Evolutionary conservation across 2,797 vertebrate species (phyloP), one percentile per base, ranked within the genome.

Genomic region (Paedocypris micromegethes): DNA sequence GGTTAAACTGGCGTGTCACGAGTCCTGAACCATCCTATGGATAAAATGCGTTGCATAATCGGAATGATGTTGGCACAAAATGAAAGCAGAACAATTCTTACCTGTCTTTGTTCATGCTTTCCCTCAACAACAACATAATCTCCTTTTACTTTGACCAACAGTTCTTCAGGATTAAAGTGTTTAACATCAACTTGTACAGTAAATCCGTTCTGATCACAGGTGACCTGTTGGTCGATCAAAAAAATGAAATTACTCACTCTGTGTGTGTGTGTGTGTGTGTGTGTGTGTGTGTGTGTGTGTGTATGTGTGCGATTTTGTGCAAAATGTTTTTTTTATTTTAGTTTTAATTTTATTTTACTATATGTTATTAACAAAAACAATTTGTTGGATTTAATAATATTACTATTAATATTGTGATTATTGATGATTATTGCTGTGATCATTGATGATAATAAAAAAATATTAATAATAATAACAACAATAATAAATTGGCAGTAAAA

Each of bases 111-210:
- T 70, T 90, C 85, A 41, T 90, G 89, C 72, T 86, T 90, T 72
- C 90, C 90, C 59, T 90, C 86, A 9, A 91, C 89, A 65, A 90
- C 89, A 6, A 91, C 83, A 83, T 90, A 91, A 69, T 88, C 86
- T 74, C 89, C 88, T 0, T 70, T 75, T 55, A 91, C 90, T 81
- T 90, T 90, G 6, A 91, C 90, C 75, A 81, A 60, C 0, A 91
- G 75, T 50, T 91, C 88, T 52, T 89, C 80, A 4, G 90, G 89
- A 47, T 78, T 85, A 73, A 90, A 91, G 63, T 85, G 79, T 73
- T 85, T 90, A 2, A 91, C 89, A 59, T 91, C 88, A 3, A 91
- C 83, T 56, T 88, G 85, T 53, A 91, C 80, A 42, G 77, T 85
- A 72, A 91, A 91, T 49, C 89, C 82, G 0, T 66, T 83, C 3